Evolutionary conservation across 2,888 invertebrate genomes (phyloP), one percentile per base, ranked within the genome.

Genomic region (Antitype chi): DNA sequence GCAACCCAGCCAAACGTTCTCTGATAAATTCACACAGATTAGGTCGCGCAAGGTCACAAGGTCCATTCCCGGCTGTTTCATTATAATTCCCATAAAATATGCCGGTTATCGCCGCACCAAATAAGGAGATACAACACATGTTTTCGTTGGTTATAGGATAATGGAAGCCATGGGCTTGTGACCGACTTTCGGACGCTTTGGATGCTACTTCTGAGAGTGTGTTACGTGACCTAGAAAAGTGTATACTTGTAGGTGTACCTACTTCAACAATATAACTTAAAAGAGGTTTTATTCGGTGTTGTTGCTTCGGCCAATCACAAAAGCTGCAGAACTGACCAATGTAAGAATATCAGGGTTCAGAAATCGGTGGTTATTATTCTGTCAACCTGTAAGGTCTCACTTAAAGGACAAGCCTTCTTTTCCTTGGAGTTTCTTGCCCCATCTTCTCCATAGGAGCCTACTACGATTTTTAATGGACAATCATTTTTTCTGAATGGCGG

Each of bases 21-120:
- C 82, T 67, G 86, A 82, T 85, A 76, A 84, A 86, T 87, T 87
- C 82, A 76, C 84, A 86, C 87, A 87, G 83, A 86, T 87, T 87
- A 87, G 87, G 83, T 75, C 73, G 76, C 64, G 60, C 87, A 87
- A 87, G 87, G 87, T 86, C 85, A 72, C 70, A 11, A 67, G 55
- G 68, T 87, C 81, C 87, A 77, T 85, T 86, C 87, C 87, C 80
- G 75, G 67, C 79, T 60, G 76, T 70, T 82, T 82, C 76, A 82
- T 87, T 84, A 82, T 81, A 88, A 84, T 88, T 82, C 84, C 81
- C 84, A 88, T 87, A 88, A 85, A 87, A 79, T 80, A 82, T 72
- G 83, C 74, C 74, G 66, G 75, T 83, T 86, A 80, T 83, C 76
- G 85, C 47, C 59, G 60, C 52, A 11, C 80, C 83, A 81, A 75